Conservation (phyloP, 2,888 invertebrate species). For the Gortyna flavago region DNA sequence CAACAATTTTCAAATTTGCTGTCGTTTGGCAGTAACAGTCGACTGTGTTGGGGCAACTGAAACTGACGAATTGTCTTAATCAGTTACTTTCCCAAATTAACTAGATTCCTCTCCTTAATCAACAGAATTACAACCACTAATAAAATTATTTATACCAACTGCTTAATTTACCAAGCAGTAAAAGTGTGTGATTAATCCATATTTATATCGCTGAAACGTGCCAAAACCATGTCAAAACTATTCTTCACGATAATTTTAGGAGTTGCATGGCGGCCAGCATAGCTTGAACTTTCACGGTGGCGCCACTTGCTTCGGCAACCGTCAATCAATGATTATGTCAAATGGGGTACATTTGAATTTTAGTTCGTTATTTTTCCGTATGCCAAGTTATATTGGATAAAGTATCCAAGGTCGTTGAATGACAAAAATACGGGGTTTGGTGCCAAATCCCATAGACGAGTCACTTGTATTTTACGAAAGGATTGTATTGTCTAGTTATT, state of each 20-base stretch:
- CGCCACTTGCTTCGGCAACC: conserved; percentile 7
- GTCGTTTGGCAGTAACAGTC: neutral
- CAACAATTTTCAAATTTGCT: neutral
- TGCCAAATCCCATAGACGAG: conserved; percentile 55
- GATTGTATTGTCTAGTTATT: conserved; percentile 32
- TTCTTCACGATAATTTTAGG: conserved; percentile 47
- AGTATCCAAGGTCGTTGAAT: conserved; percentile 55
- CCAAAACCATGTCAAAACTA: conserved; percentile 55
- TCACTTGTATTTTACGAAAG: conserved; percentile 25
- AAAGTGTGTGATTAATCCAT: conserved; percentile 63
- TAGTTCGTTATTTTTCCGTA: neutral
- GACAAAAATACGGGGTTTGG: conserved; percentile 51
- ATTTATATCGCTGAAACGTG: conserved; percentile 62
- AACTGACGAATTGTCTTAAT: neutral
- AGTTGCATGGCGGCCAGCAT: conserved; percentile 18
- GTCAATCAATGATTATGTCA: conserved; percentile 11
- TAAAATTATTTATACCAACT: conserved; percentile 33
- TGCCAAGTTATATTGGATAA: conserved; percentile 9
- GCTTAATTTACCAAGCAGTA: conserved; percentile 31
- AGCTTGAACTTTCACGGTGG: neutral
- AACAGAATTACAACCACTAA: conserved; percentile 26
- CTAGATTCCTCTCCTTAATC: neutral
- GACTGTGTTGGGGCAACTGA: neutral
- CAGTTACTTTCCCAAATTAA: neutral
- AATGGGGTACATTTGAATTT: neutral